A percentile compares a stretch with the other conserved stretches of the same genome.
Evolutionary conservation across 2,113 vertebrate species (phyloP).

Genomic region (Passer domesticus): DNA sequence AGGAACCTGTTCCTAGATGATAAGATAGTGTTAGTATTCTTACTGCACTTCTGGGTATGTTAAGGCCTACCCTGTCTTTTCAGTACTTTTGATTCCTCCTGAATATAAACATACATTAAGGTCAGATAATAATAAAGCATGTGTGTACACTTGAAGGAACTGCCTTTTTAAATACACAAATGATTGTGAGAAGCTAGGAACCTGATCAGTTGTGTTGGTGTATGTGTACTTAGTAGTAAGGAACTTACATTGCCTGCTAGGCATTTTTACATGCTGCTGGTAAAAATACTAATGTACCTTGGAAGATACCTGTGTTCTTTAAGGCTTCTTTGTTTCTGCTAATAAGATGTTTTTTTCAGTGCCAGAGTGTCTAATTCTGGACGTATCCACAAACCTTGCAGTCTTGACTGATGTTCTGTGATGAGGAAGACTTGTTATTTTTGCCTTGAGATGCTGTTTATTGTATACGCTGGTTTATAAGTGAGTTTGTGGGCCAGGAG

Average conservation of each 20-base stretch:
- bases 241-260: not conserved
- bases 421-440: not conserved
- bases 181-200: not conserved
- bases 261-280: not conserved
- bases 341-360: not conserved
- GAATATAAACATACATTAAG: not conserved
- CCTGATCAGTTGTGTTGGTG: not conserved
- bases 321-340: not conserved
- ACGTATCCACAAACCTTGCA: not conserved
- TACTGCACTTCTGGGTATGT: not conserved
- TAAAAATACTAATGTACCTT: not conserved
- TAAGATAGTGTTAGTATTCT: not conserved
- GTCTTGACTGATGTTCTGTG: not conserved
- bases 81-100: not conserved
- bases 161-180: not conserved
- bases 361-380: not conserved
- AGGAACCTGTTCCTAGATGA: not conserved
- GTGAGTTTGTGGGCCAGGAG: not conserved
- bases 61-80: not conserved
- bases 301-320: not conserved
- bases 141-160: not conserved
- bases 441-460: not conserved
- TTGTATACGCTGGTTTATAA: not conserved
- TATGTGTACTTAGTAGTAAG: not conserved
- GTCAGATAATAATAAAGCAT: not conserved